Evolutionary conservation across 2,797 vertebrate genomes (phyloP).

Genomic region (Mormyrus proboscirostris): DNA sequence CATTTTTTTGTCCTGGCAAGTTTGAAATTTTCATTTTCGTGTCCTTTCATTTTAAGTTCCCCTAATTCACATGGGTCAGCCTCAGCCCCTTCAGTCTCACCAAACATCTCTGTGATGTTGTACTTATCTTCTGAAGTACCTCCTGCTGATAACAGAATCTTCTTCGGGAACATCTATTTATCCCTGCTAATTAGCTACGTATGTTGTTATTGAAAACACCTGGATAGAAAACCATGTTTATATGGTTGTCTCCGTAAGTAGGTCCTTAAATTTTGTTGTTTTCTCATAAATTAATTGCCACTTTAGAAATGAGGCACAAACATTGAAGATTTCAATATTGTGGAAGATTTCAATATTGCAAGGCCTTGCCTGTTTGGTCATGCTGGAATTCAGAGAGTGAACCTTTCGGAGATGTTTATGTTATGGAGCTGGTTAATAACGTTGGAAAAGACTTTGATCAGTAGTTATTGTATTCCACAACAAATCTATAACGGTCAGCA

Average conservation of each 20-base stretch:
- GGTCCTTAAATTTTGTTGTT: not conserved
- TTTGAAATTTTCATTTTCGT: constrained; percentile 21
- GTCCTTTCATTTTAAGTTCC: constrained; percentile 14
- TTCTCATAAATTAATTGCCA: not conserved
- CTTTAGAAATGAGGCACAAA: not conserved
- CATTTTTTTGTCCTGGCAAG: constrained; percentile 25
- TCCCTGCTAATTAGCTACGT: not conserved
- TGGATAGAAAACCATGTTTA: not conserved
- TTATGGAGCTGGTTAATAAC: not conserved
- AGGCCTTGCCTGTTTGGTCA: not conserved
- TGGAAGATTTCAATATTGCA: not conserved
- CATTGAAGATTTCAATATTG: not conserved
- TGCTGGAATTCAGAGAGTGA: not conserved
- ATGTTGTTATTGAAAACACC: constrained; percentile 5
- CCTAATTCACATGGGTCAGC: constrained; percentile 28
- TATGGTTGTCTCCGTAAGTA: not conserved
- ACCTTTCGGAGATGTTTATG: not conserved
- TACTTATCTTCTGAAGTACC: constrained; percentile 27
- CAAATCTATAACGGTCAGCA: not conserved
- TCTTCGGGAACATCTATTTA: not conserved
- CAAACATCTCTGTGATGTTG: not conserved
- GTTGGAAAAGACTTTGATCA: not conserved
- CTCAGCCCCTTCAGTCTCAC: constrained; percentile 25
- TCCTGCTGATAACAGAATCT: not conserved
- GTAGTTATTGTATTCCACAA: constrained; percentile 5